A percentile compares a stretch with the other conserved stretches of the same genome.
Conservation (phyloP, 2,113 vertebrate genomes). For the Delphinus delphis region DNA sequence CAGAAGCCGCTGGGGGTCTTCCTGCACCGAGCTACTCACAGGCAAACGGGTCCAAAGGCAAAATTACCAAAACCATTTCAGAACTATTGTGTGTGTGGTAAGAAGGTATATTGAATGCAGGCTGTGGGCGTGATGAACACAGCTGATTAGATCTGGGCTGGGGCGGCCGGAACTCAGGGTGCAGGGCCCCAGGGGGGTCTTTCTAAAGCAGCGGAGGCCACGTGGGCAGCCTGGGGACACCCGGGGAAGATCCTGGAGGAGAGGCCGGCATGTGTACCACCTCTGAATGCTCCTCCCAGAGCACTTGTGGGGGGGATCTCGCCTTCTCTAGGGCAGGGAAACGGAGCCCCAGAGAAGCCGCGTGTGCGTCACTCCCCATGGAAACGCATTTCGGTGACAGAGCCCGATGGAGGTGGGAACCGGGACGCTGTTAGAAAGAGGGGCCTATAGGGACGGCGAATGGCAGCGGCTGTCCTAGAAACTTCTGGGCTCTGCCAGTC, state of each 20-base stretch:
- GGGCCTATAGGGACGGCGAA: conserved; percentile 8
- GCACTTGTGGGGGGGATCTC: neutral
- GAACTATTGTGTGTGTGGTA: accelerated
- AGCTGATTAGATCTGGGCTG: neutral
- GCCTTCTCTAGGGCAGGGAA: neutral
- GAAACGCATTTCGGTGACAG: accelerated
- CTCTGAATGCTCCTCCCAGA: neutral
- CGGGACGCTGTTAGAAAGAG: conserved; percentile 59
- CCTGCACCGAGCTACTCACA: accelerated
- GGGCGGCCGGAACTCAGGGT: accelerated
- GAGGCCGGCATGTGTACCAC: accelerated
- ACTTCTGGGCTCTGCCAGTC: conserved; percentile 57
- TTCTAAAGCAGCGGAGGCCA: neutral
- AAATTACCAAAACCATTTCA: accelerated
- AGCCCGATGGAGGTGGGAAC: neutral
- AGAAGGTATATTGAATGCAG: accelerated
- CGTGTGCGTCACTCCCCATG: accelerated
- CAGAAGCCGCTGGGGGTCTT: neutral
- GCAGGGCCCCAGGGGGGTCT: accelerated
- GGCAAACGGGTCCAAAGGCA: neutral
- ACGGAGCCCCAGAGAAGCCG: accelerated
- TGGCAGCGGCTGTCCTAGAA: conserved; percentile 61
- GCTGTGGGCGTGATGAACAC: accelerated
- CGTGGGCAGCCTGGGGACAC: neutral
- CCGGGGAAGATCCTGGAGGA: accelerated